Conservation (phyloP, 2,113 vertebrate species). For the Eubucco bourcierii region DNA sequence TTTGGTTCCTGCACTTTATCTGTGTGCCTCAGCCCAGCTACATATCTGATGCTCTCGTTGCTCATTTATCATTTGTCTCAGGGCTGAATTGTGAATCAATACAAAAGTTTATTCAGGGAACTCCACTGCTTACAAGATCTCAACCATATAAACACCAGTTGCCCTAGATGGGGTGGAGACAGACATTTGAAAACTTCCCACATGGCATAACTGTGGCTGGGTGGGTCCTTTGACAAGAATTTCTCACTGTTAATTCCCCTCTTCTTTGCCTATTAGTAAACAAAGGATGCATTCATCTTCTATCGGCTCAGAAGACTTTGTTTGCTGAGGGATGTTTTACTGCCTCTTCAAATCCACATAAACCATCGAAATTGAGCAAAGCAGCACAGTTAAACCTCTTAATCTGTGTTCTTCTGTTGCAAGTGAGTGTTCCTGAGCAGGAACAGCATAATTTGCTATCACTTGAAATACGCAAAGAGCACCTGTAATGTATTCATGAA, state of each 20-base stretch:
- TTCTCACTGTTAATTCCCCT: background rate
- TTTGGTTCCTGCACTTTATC: background rate
- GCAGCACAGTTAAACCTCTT: background rate
- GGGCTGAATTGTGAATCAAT: background rate
- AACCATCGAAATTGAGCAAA: background rate
- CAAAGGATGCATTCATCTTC: background rate
- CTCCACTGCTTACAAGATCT: background rate
- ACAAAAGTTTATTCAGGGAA: background rate
- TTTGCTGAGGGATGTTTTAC: background rate
- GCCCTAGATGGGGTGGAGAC: rapidly evolving
- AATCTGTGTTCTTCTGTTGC: background rate
- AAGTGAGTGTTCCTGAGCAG: background rate
- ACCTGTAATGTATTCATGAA: background rate
- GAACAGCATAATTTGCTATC: background rate
- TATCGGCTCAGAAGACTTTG: background rate
- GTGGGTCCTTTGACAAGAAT: background rate
- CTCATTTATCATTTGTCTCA: background rate
- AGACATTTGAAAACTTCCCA: background rate
- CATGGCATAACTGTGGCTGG: background rate
- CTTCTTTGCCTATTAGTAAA: background rate
- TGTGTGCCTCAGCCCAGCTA: background rate
- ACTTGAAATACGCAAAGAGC: background rate
- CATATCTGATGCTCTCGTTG: rapidly evolving
- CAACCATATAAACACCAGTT: background rate
- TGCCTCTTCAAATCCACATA: background rate